These are phyloP conservation scores for Petromus typicus DNA, from an alignment of 2,113 vertebrate species.

Conservation along the genomic window DNA sequence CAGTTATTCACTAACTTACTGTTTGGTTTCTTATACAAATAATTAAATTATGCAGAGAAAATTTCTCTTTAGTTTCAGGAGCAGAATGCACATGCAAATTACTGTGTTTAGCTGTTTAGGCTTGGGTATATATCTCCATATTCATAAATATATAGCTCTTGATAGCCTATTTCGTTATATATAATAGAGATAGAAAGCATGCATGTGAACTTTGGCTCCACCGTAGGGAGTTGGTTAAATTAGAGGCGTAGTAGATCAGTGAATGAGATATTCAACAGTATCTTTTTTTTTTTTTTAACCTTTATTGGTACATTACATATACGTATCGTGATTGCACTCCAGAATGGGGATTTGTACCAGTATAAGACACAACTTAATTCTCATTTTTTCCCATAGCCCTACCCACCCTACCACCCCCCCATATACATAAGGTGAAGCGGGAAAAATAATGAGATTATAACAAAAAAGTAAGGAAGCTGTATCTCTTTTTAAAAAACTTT, in stretches of 20 bases:
- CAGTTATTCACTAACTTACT: slow-evolving; percentile 9
- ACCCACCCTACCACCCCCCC: too few species aligned
- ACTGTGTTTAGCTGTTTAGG: background rate
- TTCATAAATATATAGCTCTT: background rate
- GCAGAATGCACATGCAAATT: background rate
- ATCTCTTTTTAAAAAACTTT: too few species aligned
- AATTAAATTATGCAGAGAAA: slow-evolving; percentile 44
- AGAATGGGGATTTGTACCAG: too few species aligned
- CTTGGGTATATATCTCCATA: background rate
- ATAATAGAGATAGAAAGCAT: background rate
- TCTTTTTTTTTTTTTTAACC: background rate
- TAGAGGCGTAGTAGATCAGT: background rate
- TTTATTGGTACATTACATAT: too few species aligned
- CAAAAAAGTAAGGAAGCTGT: too few species aligned
- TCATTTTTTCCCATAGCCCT: too few species aligned
- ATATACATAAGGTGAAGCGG: too few species aligned
- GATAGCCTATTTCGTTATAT: background rate
- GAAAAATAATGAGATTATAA: too few species aligned
- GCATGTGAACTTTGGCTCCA: background rate
- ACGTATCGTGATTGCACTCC: too few species aligned
- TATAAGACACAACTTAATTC: too few species aligned
- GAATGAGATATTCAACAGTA: background rate
- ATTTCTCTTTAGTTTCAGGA: background rate
- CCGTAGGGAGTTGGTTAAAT: background rate
- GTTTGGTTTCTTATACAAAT: slow-evolving; percentile 40